phyloP scores from a whole-genome alignment of 1,140 invertebrate genomes.

The Agrilus planipennis region DNA sequence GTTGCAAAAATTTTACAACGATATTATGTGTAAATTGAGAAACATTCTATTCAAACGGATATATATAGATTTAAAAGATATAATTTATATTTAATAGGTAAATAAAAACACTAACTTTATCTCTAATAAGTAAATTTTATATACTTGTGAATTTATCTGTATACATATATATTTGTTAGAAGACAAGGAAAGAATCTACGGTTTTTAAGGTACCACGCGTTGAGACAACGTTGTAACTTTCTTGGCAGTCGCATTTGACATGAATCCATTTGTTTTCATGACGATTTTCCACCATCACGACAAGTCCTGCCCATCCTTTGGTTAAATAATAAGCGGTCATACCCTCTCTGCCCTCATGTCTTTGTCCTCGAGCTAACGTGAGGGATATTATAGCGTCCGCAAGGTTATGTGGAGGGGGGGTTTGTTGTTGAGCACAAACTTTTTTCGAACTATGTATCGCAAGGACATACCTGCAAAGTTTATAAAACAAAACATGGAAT shows the following conservation, averaged over 20 bases:
- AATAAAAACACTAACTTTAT: no score
- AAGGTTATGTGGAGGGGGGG: slow-evolving; percentile 68
- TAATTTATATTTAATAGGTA: no score
- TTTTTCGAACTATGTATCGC: slow-evolving; percentile 89
- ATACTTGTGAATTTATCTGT: no score
- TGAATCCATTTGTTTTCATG: slow-evolving; percentile 90
- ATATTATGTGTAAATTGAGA: no score
- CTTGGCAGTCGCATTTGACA: slow-evolving; percentile 92
- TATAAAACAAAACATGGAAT: no score
- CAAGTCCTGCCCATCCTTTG: slow-evolving; percentile 92
- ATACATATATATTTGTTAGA: no score
- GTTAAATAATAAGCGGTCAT: slow-evolving; percentile 95
- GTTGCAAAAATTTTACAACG: no score
- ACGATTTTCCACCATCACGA: slow-evolving; percentile 94
- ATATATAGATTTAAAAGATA: no score
- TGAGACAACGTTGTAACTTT: slow-evolving; percentile 94
- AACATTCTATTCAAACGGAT: no score
- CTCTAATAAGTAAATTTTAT: no score
- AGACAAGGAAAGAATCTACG: no score
- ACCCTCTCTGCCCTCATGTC: slow-evolving; percentile 86
- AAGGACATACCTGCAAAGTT: slow-evolving; percentile 56
- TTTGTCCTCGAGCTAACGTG: slow-evolving; percentile 77
- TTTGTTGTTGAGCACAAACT: slow-evolving; percentile 75
- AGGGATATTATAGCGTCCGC: slow-evolving; percentile 91
- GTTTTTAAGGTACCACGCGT: slow-evolving; percentile 84